Evolutionary conservation across 2,797 vertebrate species (phyloP).

Genomic region (Vultur gryphus): DNA sequence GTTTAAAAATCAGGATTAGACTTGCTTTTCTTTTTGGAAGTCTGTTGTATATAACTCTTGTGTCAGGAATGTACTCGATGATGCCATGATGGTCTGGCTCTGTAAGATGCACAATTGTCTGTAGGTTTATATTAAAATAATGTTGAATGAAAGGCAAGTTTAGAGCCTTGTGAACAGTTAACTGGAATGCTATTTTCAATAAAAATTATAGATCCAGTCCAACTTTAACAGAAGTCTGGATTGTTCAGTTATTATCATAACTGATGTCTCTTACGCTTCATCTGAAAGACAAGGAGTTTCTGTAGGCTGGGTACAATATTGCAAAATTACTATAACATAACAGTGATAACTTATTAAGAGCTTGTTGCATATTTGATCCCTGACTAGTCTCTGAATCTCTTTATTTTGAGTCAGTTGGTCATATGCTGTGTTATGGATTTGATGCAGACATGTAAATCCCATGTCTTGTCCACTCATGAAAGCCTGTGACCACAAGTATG

Average conservation of each 20-base stretch:
- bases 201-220: neutral
- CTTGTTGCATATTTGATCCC: neutral
- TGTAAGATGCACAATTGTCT: neutral
- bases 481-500: neutral
- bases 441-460: neutral
- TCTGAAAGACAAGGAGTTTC: neutral
- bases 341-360: rapidly evolving
- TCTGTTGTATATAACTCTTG: neutral
- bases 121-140: neutral
- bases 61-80: neutral
- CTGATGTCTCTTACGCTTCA: neutral
- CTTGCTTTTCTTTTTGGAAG: neutral
- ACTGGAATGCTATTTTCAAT: neutral
- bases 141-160: neutral
- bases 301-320: neutral
- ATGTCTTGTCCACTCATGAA: neutral
- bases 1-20: neutral
- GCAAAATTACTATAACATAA: neutral
- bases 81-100: neutral
- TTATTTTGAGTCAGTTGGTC: neutral
- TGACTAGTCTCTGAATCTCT: neutral
- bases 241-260: neutral
- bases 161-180: neutral
- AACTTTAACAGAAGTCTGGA: neutral
- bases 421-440: rapidly evolving